Conservation (phyloP, 92 coral and sea anemone genomes). For the Virgularia gustaviana region DNA sequence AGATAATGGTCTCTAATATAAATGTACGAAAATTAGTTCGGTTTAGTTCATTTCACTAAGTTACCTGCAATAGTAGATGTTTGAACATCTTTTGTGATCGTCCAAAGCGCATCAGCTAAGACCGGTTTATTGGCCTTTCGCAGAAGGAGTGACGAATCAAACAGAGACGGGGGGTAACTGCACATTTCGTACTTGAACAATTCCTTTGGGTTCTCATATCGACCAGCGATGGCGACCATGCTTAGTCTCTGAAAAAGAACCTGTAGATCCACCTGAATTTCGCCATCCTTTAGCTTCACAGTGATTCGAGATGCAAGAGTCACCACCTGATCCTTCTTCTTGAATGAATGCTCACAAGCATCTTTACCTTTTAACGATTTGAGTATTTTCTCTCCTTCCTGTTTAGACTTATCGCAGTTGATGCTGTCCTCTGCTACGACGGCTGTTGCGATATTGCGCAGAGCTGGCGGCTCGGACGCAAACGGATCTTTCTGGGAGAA, state of each 20-base stretch:
- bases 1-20: background rate
- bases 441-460: constrained; percentile 49
- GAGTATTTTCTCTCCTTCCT: constrained; percentile 27
- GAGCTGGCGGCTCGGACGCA: constrained; percentile 4
- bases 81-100: constrained; percentile 12
- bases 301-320: constrained; percentile 54
- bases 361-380: constrained; percentile 33
- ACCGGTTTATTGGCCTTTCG: constrained; percentile 56
- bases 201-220: constrained; percentile 30
- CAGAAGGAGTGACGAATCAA: constrained; percentile 50
- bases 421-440: constrained; percentile 39
- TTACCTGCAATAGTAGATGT: background rate
- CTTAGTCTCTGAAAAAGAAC: constrained; percentile 55
- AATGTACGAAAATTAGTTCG: background rate
- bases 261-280: constrained; percentile 53
- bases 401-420: constrained; percentile 38
- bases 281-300: constrained; percentile 46
- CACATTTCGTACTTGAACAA: constrained; percentile 47
- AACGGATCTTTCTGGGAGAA: constrained; percentile 50
- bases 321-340: constrained; percentile 40
- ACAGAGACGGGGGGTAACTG: constrained; percentile 59
- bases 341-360: constrained; percentile 29
- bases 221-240: constrained; percentile 43
- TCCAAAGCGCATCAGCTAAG: constrained; percentile 55
- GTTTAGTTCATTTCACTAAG: background rate